Conservation (phyloP, 2,113 vertebrate species). For the Muntiacus muntjak region DNA sequence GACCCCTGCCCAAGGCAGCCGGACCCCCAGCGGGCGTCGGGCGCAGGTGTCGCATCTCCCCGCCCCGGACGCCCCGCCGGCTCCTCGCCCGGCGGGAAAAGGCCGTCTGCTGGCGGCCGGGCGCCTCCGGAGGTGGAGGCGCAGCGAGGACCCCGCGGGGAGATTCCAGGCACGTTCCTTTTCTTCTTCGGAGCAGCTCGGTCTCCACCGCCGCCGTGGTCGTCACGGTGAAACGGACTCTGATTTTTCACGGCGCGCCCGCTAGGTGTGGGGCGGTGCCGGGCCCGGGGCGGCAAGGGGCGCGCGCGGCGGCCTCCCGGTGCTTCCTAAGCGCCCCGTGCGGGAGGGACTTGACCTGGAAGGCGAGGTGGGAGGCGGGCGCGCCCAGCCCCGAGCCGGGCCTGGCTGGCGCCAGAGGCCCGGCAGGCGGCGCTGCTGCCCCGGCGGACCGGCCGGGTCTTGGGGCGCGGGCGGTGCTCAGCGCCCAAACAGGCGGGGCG, state of each 20-base stretch:
- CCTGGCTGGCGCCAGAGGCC: fast-evolving
- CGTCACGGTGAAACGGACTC: neutral
- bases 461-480: fast-evolving
- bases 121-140: no score
- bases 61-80: neutral
- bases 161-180: neutral
- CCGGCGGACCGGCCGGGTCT: neutral
- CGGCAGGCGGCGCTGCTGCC: conserved; percentile 60
- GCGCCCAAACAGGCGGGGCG: fast-evolving
- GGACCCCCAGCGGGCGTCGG: neutral
- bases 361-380: fast-evolving
- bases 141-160: neutral
- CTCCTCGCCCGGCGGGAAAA: neutral
- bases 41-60: neutral
- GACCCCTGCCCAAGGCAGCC: neutral
- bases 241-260: neutral
- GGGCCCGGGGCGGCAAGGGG: neutral
- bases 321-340: fast-evolving
- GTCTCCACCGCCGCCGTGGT: no score
- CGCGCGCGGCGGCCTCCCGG: no score
- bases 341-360: neutral
- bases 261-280: neutral
- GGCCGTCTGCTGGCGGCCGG: fast-evolving
- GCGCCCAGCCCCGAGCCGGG: fast-evolving
- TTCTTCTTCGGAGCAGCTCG: neutral